Conservation (phyloP, 2,888 invertebrate species). For the Diplolepis rosae region DNA sequence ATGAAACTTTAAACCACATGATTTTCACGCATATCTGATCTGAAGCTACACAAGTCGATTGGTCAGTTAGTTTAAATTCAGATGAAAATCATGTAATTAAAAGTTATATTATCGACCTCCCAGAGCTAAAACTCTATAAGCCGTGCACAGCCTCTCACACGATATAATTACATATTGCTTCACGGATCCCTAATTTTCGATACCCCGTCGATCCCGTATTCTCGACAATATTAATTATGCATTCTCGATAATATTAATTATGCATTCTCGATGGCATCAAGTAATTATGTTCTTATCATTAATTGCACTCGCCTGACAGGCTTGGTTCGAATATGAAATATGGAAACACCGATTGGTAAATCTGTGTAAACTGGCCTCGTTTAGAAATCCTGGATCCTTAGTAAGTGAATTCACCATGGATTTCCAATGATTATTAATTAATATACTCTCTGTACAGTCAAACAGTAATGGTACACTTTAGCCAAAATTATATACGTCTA, state of each 20-base stretch:
- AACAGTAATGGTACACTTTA: background rate
- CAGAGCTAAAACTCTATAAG: background rate
- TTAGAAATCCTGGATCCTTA: constrained; percentile 5
- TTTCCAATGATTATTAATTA: constrained; percentile 23
- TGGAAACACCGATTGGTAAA: constrained; percentile 8
- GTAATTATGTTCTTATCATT: constrained; percentile 28
- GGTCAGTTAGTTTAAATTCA: background rate
- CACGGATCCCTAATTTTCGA: constrained; percentile 16
- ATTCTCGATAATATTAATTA: constrained; percentile 25
- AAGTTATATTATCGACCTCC: too few relatives aligned
- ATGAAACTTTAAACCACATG: background rate
- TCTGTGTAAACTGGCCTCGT: constrained; percentile 4
- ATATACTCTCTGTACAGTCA: background rate
- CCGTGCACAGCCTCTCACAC: background rate
- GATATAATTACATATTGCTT: background rate
- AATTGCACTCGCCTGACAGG: constrained; percentile 15
- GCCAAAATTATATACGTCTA: background rate
- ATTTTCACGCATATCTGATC: background rate
- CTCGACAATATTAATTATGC: too few relatives aligned
- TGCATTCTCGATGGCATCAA: constrained; percentile 29
- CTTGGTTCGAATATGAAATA: constrained; percentile 8
- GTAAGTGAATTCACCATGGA: constrained; percentile 5
- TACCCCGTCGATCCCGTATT: background rate
- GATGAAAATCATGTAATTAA: background rate
- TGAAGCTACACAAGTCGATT: background rate